Evolutionary conservation across 2,113 vertebrate species (phyloP), one percentile per base, ranked within the genome.

Genomic region (Cynoglossus semilaevis): DNA sequence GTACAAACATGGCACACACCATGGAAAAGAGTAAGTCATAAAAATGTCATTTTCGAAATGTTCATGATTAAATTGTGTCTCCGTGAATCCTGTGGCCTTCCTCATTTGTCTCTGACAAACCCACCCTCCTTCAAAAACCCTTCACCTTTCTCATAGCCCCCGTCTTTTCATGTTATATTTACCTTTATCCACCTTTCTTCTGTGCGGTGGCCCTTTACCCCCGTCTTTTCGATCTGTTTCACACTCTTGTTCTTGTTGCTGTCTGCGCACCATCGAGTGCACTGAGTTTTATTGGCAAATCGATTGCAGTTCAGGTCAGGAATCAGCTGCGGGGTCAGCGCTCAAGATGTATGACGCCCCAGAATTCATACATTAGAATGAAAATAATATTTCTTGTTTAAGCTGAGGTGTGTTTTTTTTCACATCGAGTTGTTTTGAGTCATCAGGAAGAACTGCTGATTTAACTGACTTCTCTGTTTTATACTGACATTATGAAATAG

Each of bases 31-130:
- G n/a, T n/a, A n/a, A n/a, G n/a, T n/a, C n/a, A n/a, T n/a, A n/a
- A n/a, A n/a, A n/a, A n/a, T n/a, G n/a, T n/a, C n/a, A n/a, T n/a
- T n/a, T n/a, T n/a, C n/a, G n/a, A n/a, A 29, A 29, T 29, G 22
- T 29, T 29, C 22, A 29, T 29, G 22, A 29, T n/a, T 80, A 42
- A 59, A 57, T 60, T 67, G 54, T 43, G 35, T 42, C 44, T 41
- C 35, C 29, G 9, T 70, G 62, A 64, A 42, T 43, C 41, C 15
- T 35, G 42, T 34, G n/a, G 37, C 29, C 58, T 51, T 35, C 18
- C 64, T 63, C 72, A 63, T 80, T 49, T n/a, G 57, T 72, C 62
- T 78, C 68, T 46, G 45, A 35, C 12, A 7, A 45, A 64, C 51
- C 43, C 49, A 8, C 55, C 1, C 43, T 8, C 13, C n/a, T n/a